phyloP scores from a whole-genome alignment of 2,888 invertebrate genomes.

The Acrobasis suavella region DNA sequence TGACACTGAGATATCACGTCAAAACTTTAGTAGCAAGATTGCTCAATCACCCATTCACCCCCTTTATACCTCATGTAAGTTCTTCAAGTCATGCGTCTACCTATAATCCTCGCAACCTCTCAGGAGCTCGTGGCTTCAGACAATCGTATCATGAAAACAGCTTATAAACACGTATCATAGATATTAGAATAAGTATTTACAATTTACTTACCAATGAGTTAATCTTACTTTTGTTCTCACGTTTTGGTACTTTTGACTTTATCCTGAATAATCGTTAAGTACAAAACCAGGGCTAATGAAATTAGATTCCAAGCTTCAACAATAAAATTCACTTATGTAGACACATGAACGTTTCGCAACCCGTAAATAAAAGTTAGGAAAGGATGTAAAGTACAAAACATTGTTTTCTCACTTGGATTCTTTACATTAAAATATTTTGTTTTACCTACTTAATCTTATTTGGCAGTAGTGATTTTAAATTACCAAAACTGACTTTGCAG shows the following conservation, averaged over 20 bases:
- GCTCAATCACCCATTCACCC: no score
- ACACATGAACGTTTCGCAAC: constrained; percentile 39
- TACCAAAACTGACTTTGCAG: constrained; percentile 62
- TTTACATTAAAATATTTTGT: constrained; percentile 67
- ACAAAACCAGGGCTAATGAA: constrained; percentile 26
- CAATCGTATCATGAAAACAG: constrained; percentile 60
- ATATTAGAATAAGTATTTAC: constrained; percentile 72
- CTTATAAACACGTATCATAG: constrained; percentile 71
- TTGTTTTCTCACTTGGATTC: constrained; percentile 58
- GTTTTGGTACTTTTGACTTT: constrained; percentile 52
- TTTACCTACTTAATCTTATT: constrained; percentile 72
- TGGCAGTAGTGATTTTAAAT: constrained; percentile 76
- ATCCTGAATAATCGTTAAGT: constrained; percentile 20
- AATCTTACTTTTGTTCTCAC: constrained; percentile 49
- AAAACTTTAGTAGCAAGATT: no score
- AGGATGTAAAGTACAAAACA: constrained; percentile 70
- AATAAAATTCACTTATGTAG: constrained; percentile 43
- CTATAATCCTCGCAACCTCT: constrained; percentile 29
- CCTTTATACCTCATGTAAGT: no score
- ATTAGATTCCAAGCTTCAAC: constrained; percentile 36
- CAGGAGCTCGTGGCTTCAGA: constrained; percentile 47
- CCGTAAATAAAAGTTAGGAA: constrained; percentile 45
- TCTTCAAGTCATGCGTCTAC: no score
- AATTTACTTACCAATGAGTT: constrained; percentile 62
- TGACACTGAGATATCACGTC: no score